Base-by-base conservation (phyloP, 2,888 invertebrate species). In the Sympetrum striolatum region DNA sequence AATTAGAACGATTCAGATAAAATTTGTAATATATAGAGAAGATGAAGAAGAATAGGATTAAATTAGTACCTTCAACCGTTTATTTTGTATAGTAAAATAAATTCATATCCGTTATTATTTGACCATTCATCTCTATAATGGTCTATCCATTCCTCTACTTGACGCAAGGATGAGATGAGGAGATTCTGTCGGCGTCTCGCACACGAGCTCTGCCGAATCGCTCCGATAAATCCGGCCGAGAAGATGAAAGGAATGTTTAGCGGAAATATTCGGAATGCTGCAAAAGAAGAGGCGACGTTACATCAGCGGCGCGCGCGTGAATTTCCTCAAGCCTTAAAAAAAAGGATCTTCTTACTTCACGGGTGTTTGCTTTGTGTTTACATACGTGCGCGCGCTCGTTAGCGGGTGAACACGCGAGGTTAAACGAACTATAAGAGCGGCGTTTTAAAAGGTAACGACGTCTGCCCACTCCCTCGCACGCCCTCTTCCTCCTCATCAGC, bases 381-480 rank as follows among this genome's bases (percentile, higher is more conserved):
- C 31, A 31, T 73, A 31, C 31, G 25, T 25, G 73, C 31, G 31
- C 73, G 25, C 73, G 25, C 73, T 73, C 31, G 73, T 80, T 81
- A 82, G 91, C 44, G 91, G 90, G 91, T 90, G 90, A 90, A 90
- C 82, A 90, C 90, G 80, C 73, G 86, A 81, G 81, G 82, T 91
- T 90, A 81, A 91, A 80, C 90, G 91, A 91, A 64, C 90, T 73
- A 81, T 64, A 81, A 64, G 81, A 82, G 90, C 86, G n/a, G 90
- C 48, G 81, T 44, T 37, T 60, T 82, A 80, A 81, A 53, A 53
- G 4, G 48, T 91, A 82, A 81, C 90, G 90, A 90, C 90, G 91
- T 73, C 81, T 58, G 14, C 1, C 8, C 25, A 5, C 73, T 25
- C 25, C 48, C 37, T 4, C 18, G 14, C 35, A 44, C 18, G 8